These are phyloP conservation scores for Gulo gulo DNA, from an alignment of 2,113 vertebrate genomes.

Conservation along the genomic window DNA sequence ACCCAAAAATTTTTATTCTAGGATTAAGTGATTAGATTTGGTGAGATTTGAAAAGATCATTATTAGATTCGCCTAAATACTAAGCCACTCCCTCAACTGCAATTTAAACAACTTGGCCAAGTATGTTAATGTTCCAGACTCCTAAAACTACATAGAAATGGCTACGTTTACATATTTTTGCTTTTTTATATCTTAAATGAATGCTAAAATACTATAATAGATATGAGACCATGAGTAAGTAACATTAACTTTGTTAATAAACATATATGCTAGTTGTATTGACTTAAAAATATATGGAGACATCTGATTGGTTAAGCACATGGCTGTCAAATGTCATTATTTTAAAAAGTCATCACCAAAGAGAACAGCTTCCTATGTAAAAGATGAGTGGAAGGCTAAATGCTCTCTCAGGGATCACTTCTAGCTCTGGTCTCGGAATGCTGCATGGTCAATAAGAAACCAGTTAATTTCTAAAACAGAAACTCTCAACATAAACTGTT, in stretches of 20 bases:
- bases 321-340: not conserved
- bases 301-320: not conserved
- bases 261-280: not conserved
- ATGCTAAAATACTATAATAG: not conserved
- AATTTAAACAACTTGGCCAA: not conserved
- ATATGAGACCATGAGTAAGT: not conserved
- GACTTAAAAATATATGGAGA: not conserved
- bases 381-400: not conserved
- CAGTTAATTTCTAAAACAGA: not conserved
- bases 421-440: not conserved
- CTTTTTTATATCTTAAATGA: not conserved
- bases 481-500: not conserved
- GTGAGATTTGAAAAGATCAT: not conserved
- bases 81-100: not conserved
- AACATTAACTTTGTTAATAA: not conserved
- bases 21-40: not conserved
- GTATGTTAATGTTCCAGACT: not conserved
- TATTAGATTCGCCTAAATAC: not conserved
- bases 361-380: not conserved
- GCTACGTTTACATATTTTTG: not conserved
- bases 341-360: not conserved
- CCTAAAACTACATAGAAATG: not conserved
- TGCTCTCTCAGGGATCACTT: not conserved
- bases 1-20: not conserved
- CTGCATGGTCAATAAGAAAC: not conserved